Evolutionary conservation across 2,797 vertebrate genomes (phyloP).

Genomic region (Sebastolobus altivelis): DNA sequence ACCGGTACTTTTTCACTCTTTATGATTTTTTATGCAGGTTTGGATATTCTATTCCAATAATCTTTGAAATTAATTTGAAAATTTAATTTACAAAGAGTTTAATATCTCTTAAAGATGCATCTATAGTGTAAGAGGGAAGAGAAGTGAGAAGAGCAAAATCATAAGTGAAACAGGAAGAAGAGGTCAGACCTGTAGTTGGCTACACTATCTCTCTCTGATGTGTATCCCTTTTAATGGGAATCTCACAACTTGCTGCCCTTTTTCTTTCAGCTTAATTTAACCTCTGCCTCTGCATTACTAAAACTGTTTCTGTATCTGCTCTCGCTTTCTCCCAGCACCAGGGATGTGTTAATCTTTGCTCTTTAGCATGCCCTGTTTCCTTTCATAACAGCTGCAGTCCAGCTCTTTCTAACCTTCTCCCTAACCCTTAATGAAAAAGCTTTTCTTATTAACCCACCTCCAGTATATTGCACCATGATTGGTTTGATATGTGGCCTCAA

Average conservation of each 20-base stretch:
- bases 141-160: neutral
- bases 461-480: slow-evolving; percentile 74
- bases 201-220: neutral
- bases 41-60: neutral
- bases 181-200: neutral
- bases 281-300: slow-evolving; percentile 72
- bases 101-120: neutral
- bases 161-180: neutral
- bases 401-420: slow-evolving; percentile 45
- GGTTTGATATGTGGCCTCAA: slow-evolving; percentile 73
- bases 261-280: slow-evolving; percentile 67
- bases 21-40: neutral
- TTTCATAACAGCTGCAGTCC: slow-evolving; percentile 68
- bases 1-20: neutral
- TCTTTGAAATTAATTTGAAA: neutral
- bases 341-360: slow-evolving; percentile 51
- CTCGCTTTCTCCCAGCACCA: slow-evolving; percentile 63
- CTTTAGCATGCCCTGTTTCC: slow-evolving; percentile 70
- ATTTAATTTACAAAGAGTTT: neutral
- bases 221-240: slow-evolving; percentile 10
- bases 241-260: slow-evolving; percentile 57
- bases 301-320: slow-evolving; percentile 65
- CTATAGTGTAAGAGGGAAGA: neutral
- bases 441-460: slow-evolving; percentile 59
- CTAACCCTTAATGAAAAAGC: slow-evolving; percentile 20